Conservation (phyloP, 92 coral and sea anemone species). For the Plumapathes pennacea region DNA sequence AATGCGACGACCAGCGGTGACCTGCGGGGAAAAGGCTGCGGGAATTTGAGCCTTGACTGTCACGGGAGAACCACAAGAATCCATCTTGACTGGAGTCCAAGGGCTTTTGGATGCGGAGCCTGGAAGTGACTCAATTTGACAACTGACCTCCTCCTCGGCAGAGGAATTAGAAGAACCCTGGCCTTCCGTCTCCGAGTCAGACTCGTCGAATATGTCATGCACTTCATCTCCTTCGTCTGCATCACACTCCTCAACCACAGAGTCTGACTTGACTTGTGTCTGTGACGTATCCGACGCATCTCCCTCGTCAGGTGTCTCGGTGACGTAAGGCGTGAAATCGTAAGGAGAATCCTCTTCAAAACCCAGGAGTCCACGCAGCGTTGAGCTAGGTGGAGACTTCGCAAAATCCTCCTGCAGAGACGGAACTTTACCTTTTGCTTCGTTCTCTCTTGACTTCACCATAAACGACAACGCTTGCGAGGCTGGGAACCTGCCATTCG, state of each 20-base stretch:
- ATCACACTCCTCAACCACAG: conserved; percentile 17
- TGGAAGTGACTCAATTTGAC: not conserved
- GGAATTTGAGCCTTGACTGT: not conserved
- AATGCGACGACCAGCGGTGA: conserved; percentile 43
- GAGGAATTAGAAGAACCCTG: conserved; percentile 23
- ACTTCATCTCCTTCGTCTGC: not conserved
- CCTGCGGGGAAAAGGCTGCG: not conserved
- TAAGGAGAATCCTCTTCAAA: conserved; percentile 4
- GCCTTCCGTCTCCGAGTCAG: conserved; percentile 7
- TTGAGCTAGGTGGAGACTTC: not conserved
- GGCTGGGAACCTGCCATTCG: conserved; percentile 50
- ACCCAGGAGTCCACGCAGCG: conserved; percentile 14
- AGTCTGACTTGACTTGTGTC: conserved; percentile 5
- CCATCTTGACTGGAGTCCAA: conserved; percentile 7
- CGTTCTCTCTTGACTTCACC: not conserved
- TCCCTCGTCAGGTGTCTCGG: conserved; percentile 2
- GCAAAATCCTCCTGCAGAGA: not conserved
- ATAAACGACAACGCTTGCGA: not conserved
- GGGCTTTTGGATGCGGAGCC: not conserved
- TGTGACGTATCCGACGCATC: not conserved
- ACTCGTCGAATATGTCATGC: conserved; percentile 6
- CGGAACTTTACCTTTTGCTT: not conserved
- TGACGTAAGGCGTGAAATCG: conserved; percentile 46
- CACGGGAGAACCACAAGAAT: conserved; percentile 5
- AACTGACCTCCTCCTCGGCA: conserved; percentile 22